These are phyloP conservation scores for Fragum sueziense DNA, from an alignment of 2,888 invertebrate genomes.

Conservation along the genomic window DNA sequence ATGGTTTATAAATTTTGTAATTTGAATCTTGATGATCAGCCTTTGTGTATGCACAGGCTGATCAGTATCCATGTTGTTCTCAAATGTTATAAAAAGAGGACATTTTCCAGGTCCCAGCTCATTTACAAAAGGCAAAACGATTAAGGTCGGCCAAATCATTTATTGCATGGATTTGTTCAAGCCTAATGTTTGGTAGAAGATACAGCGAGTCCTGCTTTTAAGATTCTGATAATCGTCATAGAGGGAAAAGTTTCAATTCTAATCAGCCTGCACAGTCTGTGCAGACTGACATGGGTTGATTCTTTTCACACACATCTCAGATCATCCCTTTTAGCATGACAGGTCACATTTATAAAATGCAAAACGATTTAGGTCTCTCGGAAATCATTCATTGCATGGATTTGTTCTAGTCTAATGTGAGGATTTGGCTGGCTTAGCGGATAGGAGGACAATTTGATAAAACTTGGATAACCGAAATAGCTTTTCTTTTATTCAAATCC, in stretches of 20 bases:
- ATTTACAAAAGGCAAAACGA: constrained; percentile 13
- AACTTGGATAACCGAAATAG: constrained; percentile 27
- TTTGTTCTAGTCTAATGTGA: constrained; percentile 26
- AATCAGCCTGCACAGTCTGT: too few relatives aligned
- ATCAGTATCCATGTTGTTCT: too few relatives aligned
- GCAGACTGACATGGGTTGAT: too few relatives aligned
- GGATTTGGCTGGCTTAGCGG: constrained; percentile 32
- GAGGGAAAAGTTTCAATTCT: too few relatives aligned
- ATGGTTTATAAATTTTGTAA: too few relatives aligned
- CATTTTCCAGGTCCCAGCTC: too few relatives aligned
- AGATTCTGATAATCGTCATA: constrained; percentile 25
- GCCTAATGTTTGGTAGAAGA: constrained; percentile 20
- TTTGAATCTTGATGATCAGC: too few relatives aligned
- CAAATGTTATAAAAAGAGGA: too few relatives aligned
- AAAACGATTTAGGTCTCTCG: constrained; percentile 10
- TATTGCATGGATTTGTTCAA: constrained; percentile 33
- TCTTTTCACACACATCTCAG: too few relatives aligned
- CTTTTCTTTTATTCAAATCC: background rate
- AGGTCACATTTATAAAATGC: constrained; percentile 7
- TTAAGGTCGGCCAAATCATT: constrained; percentile 28
- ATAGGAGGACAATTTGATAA: constrained; percentile 28
- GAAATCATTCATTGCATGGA: constrained; percentile 40
- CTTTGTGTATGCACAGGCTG: too few relatives aligned
- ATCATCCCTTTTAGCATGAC: too few relatives aligned
- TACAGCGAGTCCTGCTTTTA: constrained; percentile 22